Evolutionary conservation across 2,113 vertebrate species (phyloP).

Genomic region (Pangasianodon hypophthalmus): DNA sequence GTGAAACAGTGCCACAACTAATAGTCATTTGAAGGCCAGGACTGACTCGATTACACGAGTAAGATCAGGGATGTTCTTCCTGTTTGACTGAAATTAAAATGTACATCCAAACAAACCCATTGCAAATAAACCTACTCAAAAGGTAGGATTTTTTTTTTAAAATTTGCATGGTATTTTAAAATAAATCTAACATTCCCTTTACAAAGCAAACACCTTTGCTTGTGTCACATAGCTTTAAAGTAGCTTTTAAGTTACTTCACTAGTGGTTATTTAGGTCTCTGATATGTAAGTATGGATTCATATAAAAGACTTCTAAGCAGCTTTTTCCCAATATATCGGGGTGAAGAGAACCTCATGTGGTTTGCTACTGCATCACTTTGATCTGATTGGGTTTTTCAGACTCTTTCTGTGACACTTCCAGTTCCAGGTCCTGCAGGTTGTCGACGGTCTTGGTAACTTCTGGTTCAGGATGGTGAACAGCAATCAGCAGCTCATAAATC

Average conservation of each 20-base stretch:
- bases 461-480: slow-evolving; percentile 71
- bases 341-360: neutral
- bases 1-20: too few species aligned
- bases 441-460: slow-evolving; percentile 17
- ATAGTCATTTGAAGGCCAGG: too few species aligned
- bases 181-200: too few species aligned
- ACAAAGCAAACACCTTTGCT: too few species aligned
- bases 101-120: too few species aligned
- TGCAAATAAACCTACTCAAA: too few species aligned
- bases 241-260: neutral
- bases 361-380: neutral
- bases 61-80: too few species aligned
- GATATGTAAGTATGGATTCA: neutral
- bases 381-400: slow-evolving; percentile 20
- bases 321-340: neutral
- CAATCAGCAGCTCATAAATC: slow-evolving; percentile 76
- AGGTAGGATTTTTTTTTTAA: too few species aligned
- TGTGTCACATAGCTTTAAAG: too few species aligned
- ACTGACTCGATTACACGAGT: too few species aligned
- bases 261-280: neutral
- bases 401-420: slow-evolving; percentile 58
- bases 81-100: too few species aligned
- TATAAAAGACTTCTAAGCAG: neutral
- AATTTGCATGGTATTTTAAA: too few species aligned
- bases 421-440: slow-evolving; percentile 52